Evolutionary conservation across 2,113 vertebrate species (phyloP), one percentile per base, ranked within the genome.

Genomic region (Trematomus loennbergii): DNA sequence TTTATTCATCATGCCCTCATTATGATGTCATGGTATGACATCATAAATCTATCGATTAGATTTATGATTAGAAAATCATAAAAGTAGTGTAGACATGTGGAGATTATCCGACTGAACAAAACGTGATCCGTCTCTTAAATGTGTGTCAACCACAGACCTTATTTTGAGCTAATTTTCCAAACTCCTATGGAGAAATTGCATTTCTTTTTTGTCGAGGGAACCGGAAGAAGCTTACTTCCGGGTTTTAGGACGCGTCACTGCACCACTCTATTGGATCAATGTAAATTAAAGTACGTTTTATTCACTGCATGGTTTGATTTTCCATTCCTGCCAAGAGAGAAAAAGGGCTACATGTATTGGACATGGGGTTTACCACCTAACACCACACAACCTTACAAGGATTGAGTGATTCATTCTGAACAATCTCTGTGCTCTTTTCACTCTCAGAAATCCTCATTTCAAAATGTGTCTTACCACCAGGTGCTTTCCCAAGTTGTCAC

Each of bases 401-500:
- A 70, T 63, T 60, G 36, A 78, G 33, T 72, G 80, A 84, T 75
- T 88, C 46, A n/a, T 67, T 85, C 46, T 50, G 45, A 82, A 72
- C 60, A 17, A 25, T 53, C 63, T 59, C 49, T 0, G 3, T 45
- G 46, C 68, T 79, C 48, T 58, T 75, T 73, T 85, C 83, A 78
- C 60, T 72, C 64, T 75, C 73, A 79, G 48, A 86, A 87, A 85
- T 80, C 68, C 70, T 84, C 53, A 50, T 87, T 90, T 83, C 62
- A 36, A 78, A 65, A 76, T 72, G 40, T 69, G 67, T 79, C 81
- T 75, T 49, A 58, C 75, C 81, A 69, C 79, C 83, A 88, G 83
- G 88, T 87, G 81, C 65, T 74, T 88, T 83, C 70, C 73, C 73
- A 85, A 71, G 80, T 87, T 88, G 82, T 82, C 88, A 87, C 79